Conservation (phyloP, 2,888 invertebrate species). For the Thelaira solivaga region DNA sequence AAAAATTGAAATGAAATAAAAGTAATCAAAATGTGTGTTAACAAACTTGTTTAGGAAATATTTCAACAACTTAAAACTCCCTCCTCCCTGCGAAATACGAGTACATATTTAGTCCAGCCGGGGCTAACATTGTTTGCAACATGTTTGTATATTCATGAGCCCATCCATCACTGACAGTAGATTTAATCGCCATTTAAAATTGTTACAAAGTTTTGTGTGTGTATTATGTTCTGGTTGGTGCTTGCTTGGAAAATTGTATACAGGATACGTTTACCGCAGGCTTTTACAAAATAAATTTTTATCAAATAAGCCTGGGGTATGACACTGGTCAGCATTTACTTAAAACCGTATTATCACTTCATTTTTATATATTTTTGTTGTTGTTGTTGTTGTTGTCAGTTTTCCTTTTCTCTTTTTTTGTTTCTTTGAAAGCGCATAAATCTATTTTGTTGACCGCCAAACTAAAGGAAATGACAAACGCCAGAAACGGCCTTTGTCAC, state of each 20-base stretch:
- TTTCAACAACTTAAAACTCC: slow-evolving; percentile 30
- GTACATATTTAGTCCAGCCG: not conserved
- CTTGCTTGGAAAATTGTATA: not conserved
- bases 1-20: slow-evolving; percentile 69
- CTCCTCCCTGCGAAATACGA: slow-evolving; percentile 26
- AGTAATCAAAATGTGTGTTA: too few relatives aligned
- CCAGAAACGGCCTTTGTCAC: slow-evolving; percentile 53
- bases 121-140: slow-evolving; percentile 16
- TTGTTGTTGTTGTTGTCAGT: too few relatives aligned
- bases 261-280: slow-evolving; percentile 52
- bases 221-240: not conserved
- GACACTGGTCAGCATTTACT: slow-evolving; percentile 68
- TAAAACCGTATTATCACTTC: slow-evolving; percentile 65
- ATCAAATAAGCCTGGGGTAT: slow-evolving; percentile 50
- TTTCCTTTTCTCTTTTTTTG: too few relatives aligned
- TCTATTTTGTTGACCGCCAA: slow-evolving; percentile 64
- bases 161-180: slow-evolving; percentile 73
- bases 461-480: slow-evolving; percentile 61
- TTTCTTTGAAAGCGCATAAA: slow-evolving; percentile 68
- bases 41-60: slow-evolving; percentile 67
- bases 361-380: slow-evolving; percentile 25
- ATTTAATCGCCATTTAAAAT: slow-evolving; percentile 75
- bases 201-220: slow-evolving; percentile 63
- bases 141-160: slow-evolving; percentile 42
- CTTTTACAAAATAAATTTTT: slow-evolving; percentile 48